Conservation (phyloP, 2,797 vertebrate genomes). For the Brachymystax lenok region DNA sequence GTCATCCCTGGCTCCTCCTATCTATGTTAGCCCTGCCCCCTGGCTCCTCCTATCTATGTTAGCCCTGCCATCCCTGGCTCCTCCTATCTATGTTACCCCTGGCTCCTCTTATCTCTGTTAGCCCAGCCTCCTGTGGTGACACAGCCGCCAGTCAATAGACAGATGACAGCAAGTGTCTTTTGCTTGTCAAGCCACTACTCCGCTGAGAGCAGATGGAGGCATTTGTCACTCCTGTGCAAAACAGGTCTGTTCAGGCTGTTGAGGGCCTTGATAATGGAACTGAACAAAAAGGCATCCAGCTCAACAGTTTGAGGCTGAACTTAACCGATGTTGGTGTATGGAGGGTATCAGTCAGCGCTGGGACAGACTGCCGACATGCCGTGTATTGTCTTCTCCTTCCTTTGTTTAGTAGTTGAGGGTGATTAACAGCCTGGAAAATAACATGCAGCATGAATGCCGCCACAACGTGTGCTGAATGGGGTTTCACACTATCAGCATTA, state of each 20-base stretch:
- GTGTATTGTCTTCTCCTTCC: constrained; percentile 54
- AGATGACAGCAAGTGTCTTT: background rate
- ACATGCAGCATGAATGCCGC: constrained; percentile 57
- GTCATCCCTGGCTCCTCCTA: too few species aligned
- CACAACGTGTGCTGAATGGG: constrained; percentile 46
- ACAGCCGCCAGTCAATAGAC: too few species aligned
- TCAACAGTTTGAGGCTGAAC: constrained; percentile 28
- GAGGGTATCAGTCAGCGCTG: constrained; percentile 24
- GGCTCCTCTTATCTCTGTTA: too few species aligned
- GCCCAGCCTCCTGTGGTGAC: constrained; percentile 27
- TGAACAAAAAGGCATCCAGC: too few species aligned
- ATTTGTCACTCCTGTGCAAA: constrained; percentile 37
- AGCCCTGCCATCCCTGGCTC: too few species aligned
- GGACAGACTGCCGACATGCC: background rate
- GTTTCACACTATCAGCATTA: constrained; percentile 64
- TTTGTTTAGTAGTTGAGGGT: constrained; percentile 62
- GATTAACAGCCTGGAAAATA: constrained; percentile 69
- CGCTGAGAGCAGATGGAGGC: constrained; percentile 36
- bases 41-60: too few species aligned
- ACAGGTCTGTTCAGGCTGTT: constrained; percentile 25
- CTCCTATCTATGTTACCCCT: too few species aligned
- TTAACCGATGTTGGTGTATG: constrained; percentile 37
- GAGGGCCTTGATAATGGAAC: constrained; percentile 11
- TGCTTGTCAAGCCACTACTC: constrained; percentile 2
- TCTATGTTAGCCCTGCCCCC: too few species aligned